Base-by-base conservation (phyloP, 2,888 invertebrate genomes). In the Aphelenchoides bicaudatus region DNA sequence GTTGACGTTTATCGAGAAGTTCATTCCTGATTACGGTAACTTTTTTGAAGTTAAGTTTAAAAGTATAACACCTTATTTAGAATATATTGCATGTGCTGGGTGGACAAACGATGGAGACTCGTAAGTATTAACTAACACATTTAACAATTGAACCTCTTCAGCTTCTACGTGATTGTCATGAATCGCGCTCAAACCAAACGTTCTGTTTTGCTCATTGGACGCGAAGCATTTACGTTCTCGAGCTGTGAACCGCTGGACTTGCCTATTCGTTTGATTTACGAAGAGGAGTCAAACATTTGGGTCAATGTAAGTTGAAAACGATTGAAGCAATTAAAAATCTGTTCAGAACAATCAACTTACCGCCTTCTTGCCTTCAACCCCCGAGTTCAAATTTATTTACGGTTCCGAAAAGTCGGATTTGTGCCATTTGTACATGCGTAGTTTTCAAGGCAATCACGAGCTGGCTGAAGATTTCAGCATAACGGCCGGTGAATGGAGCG, bases 11-110 rank as follows among this genome's bases (percentile, higher is more conserved):
- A 53, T 78, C 19, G 37, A 58, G 3, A 53, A 58, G 0, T 37
- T 89, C 61, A 91, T 91, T 79, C 89, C 91, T 0, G 90, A 90
- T 89, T 86, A 89, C 83, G 96, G 96, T 78, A 96, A 98, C 6
- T 81, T n/a, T n/a, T n/a, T n/a, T n/a, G n/a, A n/a, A n/a, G n/a
- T n/a, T n/a, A n/a, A n/a, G n/a, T n/a, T n/a, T n/a, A n/a, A n/a
- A n/a, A n/a, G n/a, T n/a, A n/a, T n/a, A n/a, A n/a, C n/a, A n/a
- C n/a, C n/a, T 0, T 90, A 90, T 89, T 86, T 89, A 83, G 96
- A 98, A 79, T 98, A 98, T 81, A 84, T 98, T 65, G 90, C 92
- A 0, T 83, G 96, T 67, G 90, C 89, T 13, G 94, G 93, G 0
- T 98, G 96, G 94, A 90, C 90, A 0, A 89, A 90, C 0, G 88